Base-by-base conservation (phyloP, 1,140 invertebrate genomes). In the Ridgeia piscesae region DNA sequence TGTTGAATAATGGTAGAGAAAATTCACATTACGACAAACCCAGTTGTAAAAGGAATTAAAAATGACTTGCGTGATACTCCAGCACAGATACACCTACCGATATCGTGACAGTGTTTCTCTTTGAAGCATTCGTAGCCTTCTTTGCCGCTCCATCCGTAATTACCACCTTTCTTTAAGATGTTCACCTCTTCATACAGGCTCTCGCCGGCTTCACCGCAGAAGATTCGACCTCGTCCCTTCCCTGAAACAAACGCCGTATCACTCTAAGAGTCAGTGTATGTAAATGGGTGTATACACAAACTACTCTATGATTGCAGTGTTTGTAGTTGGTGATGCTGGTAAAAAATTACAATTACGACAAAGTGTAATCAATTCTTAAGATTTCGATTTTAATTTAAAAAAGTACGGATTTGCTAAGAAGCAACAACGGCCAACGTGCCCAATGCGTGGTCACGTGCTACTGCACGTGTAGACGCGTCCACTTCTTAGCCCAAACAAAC, bases 171-270 rank as follows among this genome's bases (percentile, higher is more conserved):
- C 35, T 94, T 92, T 31, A 96, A 91, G 4, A 95, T 42, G 93
- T 96, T 94, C 8, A 96, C 92, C 92, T 96, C 95, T 93, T 96
- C 95, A 92, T 92, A 94, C 4, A 58, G 92, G 27, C 93, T 77
- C 91, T 96, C 95, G 2, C 95, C 95, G 9, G 95, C 95, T 92
- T 96, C 95, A 11, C 95, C 95, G 94, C 95, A 96, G 21, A 95
- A 88, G 42, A 95, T 94, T 50, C 95, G 93, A 14, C 95, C 95
- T 92, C 94, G 94, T 1, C 94, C 94, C 77, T 93, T 88, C 6
- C 94, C 95, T 95, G 88, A 34, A 77, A 77, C 58, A 21, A 77
- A 42, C 42, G 89, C 34, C n/a, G 33, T 9, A 42, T 33, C 33
- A 91, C 9, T 34, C 4, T n/a, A 91, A 35, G 4, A 33, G 9